Evolutionary conservation across 2,888 invertebrate species (phyloP), one percentile per base, ranked within the genome.

Genomic region (Plagodis dolabraria): DNA sequence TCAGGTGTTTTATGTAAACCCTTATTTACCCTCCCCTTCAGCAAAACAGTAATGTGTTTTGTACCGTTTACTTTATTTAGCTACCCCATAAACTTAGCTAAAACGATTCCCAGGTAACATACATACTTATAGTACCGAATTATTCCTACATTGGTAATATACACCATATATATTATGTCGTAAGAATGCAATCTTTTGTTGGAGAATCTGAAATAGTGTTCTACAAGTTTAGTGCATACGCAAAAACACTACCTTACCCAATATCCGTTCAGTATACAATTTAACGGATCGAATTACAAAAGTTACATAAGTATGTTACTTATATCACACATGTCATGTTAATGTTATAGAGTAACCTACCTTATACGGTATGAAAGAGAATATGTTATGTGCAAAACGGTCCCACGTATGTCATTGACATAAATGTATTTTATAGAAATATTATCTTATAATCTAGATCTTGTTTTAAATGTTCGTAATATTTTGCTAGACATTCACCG

Each of bases 381-480:
- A 40, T 5, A 40, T 40, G 40, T 40, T 43, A 49, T 36, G 53
- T 44, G 53, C 43, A 45, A 60, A 58, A 54, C 9, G 33, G 43
- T 40, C 40, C n/a, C 57, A 51, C 10, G 47, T 49, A 59, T 57
- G 72, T 69, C 77, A 80, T 79, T 82, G 77, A 78, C 77, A 79
- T 68, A 69, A 72, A 76, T 80, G 64, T 74, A 38, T 55, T 57
- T 58, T 33, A 47, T 42, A 33, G 60, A 46, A 53, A 54, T 8
- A 34, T 33, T 36, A 48, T 40, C 51, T 49, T 42, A 47, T 57
- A 48, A 63, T 60, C 60, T 63, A 64, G 62, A 62, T 62, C 47
- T 47, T 47, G 33, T 40, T 42, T 47, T 34, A 10, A 47, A 38
- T 8, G 7, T 8, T 38, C 7, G 9, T 38, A 38, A 38, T 8